Conservation (phyloP, 2,113 vertebrate genomes). For the Carettochelys insculpta region DNA sequence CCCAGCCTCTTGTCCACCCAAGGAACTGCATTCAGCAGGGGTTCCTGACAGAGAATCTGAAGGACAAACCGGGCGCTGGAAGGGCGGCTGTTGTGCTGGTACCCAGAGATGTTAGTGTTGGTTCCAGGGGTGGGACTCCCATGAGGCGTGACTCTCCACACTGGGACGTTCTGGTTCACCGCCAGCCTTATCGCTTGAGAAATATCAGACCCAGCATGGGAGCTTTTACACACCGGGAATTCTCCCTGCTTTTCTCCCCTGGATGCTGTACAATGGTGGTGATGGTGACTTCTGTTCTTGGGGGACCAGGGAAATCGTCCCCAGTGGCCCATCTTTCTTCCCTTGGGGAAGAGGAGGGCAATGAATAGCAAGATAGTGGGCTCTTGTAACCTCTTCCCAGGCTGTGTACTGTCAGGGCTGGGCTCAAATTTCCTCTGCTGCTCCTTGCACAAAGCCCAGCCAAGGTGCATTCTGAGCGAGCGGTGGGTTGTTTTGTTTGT, state of each 20-base stretch:
- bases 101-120: not conserved
- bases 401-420: rapidly evolving
- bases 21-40: not conserved
- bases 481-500: not conserved
- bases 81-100: not conserved
- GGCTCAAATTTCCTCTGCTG: rapidly evolving
- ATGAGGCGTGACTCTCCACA: not conserved
- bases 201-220: not conserved
- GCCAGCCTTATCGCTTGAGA: not conserved
- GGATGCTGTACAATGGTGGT: rapidly evolving
- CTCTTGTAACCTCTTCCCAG: not conserved
- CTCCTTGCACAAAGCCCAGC: not conserved
- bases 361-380: not conserved
- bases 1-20: not conserved
- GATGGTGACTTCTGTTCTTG: conserved; percentile 42
- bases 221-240: not conserved
- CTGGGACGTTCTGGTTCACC: not conserved
- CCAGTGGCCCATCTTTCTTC: not conserved
- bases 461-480: rapidly evolving
- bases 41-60: not conserved
- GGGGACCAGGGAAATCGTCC: conserved; percentile 9
- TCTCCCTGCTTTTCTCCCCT: not conserved
- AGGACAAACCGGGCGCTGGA: not conserved
- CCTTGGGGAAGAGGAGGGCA: rapidly evolving
- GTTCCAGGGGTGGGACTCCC: not conserved